Evolutionary conservation across 1,140 invertebrate species (phyloP).

Genomic region (Listronotus oregonensis): DNA sequence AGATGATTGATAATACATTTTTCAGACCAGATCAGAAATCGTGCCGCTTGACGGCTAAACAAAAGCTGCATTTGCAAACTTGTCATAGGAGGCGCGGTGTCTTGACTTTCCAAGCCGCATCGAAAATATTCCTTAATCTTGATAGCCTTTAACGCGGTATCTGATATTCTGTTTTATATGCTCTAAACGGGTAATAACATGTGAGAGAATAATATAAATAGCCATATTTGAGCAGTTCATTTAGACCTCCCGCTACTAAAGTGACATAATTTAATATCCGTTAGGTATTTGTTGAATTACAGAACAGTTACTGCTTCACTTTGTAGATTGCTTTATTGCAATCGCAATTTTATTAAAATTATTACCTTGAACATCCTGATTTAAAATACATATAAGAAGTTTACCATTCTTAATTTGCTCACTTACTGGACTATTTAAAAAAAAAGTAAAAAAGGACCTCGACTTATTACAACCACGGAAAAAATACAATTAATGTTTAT

Average conservation of each 20-base stretch:
- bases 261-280: constrained; percentile 15
- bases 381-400: too few species aligned
- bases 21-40: constrained; percentile 21
- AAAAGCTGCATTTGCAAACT: constrained; percentile 44
- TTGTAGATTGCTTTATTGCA: too few species aligned
- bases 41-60: constrained; percentile 34
- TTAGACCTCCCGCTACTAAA: constrained; percentile 38
- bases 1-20: constrained; percentile 43
- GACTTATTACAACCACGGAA: too few species aligned
- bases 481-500: too few species aligned
- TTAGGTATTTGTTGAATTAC: too few species aligned
- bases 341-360: too few species aligned
- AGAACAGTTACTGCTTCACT: too few species aligned
- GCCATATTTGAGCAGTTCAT: constrained; percentile 31
- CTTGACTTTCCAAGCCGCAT: constrained; percentile 38
- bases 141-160: constrained; percentile 34
- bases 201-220: constrained; percentile 30
- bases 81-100: constrained; percentile 41
- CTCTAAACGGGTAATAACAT: constrained; percentile 24
- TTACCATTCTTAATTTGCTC: too few species aligned
- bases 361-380: too few species aligned
- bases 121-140: constrained; percentile 43
- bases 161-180: constrained; percentile 19
- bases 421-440: too few species aligned
- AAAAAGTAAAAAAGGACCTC: too few species aligned